Evolutionary conservation across 2,113 vertebrate species (phyloP).

Genomic region (Chinchilla lanigera): DNA sequence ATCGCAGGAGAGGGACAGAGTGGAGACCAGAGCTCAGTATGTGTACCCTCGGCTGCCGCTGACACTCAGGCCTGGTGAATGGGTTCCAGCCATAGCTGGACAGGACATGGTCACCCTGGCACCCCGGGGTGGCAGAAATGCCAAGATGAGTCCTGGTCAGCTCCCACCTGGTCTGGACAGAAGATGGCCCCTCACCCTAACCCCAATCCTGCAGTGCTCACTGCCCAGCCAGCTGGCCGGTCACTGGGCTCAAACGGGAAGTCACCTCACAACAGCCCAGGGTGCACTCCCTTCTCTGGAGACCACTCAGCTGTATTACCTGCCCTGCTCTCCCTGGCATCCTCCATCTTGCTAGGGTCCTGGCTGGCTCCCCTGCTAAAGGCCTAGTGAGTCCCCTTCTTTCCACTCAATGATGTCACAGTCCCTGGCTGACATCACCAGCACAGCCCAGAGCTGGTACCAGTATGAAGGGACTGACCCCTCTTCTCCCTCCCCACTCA

Average conservation of each 20-base stretch:
- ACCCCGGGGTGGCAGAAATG: background rate
- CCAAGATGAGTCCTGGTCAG: background rate
- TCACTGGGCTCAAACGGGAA: background rate
- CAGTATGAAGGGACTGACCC: background rate
- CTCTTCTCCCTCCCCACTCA: background rate
- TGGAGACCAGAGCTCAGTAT: background rate
- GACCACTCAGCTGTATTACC: conserved; percentile 27
- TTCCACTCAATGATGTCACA: conserved; percentile 76
- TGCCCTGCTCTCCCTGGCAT: conserved; percentile 24
- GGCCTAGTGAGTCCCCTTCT: background rate
- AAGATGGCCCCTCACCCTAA: too few species aligned
- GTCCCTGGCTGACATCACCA: conserved; percentile 71
- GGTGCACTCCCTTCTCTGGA: too few species aligned
- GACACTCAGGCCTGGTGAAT: background rate
- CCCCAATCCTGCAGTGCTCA: background rate
- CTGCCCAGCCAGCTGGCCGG: background rate
- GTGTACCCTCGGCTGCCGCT: background rate
- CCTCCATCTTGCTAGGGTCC: conserved; percentile 59
- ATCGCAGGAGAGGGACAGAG: background rate
- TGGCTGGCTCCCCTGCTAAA: background rate
- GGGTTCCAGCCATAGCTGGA: background rate
- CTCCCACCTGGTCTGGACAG: background rate
- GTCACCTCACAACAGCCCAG: background rate
- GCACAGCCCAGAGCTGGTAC: background rate
- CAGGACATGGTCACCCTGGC: background rate